These are phyloP conservation scores for Schrankia costaestrigalis DNA, from an alignment of 2,888 invertebrate genomes.

Conservation along the genomic window DNA sequence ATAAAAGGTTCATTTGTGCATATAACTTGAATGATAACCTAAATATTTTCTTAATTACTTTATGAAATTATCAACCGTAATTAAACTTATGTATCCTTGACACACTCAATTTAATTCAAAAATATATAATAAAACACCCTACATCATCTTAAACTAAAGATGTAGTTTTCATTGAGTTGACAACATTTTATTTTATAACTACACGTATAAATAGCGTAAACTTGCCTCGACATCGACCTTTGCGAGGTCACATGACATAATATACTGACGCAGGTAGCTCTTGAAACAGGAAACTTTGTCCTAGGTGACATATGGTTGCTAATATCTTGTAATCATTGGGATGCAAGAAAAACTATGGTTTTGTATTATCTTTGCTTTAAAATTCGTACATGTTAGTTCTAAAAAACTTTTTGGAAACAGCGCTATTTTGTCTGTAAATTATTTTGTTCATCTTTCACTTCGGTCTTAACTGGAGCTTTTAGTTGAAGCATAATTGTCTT, in stretches of 20 bases:
- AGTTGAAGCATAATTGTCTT: too few species aligned
- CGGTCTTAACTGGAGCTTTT: too few species aligned
- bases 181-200: background rate
- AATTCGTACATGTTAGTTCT: too few species aligned
- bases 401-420: too few species aligned
- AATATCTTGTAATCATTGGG: background rate
- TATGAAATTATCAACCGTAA: too few species aligned
- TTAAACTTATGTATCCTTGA: conserved; percentile 26
- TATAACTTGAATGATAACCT: too few species aligned
- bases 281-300: conserved; percentile 8
- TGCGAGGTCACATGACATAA: conserved; percentile 56
- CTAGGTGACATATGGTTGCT: conserved; percentile 12
- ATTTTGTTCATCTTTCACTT: too few species aligned
- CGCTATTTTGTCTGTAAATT: too few species aligned
- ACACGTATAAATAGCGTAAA: conserved; percentile 37
- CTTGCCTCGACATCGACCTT: conserved; percentile 60
- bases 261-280: conserved; percentile 28
- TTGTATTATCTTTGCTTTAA: background rate
- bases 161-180: conserved; percentile 60
- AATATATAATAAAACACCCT: conserved; percentile 22
- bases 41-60: too few species aligned
- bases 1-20: too few species aligned
- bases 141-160: conserved; percentile 42
- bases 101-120: conserved; percentile 25
- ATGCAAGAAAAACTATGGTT: too few species aligned